phyloP scores from a whole-genome alignment of 2,888 invertebrate species.

The Blera fallax region DNA sequence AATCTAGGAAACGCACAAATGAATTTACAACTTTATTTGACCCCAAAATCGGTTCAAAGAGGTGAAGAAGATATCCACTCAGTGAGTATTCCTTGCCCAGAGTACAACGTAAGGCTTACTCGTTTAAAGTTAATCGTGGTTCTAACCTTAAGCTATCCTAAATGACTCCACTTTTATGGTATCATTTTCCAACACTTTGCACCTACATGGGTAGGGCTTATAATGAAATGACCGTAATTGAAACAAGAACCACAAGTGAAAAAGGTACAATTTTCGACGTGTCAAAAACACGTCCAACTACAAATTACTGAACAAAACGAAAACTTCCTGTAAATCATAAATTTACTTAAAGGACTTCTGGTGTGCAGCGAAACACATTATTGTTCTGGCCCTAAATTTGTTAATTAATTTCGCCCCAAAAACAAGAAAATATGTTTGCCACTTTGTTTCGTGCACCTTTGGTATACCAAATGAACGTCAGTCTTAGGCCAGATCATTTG shows the following conservation, averaged over 20 bases:
- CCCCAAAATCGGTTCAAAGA: too few species aligned
- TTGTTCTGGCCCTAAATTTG: slow-evolving; percentile 27
- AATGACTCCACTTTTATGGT: too few species aligned
- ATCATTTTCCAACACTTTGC: too few species aligned
- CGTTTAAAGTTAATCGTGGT: too few species aligned
- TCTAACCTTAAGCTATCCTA: too few species aligned
- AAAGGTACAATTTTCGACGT: slow-evolving; percentile 1
- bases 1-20: too few species aligned
- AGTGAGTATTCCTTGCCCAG: too few species aligned
- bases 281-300: slow-evolving; percentile 61
- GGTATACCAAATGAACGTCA: slow-evolving; percentile 16
- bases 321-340: slow-evolving; percentile 47
- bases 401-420: slow-evolving; percentile 54
- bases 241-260: slow-evolving; percentile 24
- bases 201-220: too few species aligned
- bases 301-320: slow-evolving; percentile 39
- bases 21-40: too few species aligned
- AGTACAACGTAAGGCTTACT: too few species aligned
- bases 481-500: slow-evolving; percentile 18
- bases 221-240: neutral
- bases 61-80: too few species aligned
- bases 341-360: slow-evolving; percentile 32
- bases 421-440: slow-evolving; percentile 32
- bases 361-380: slow-evolving; percentile 30
- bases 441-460: slow-evolving; percentile 55